phyloP scores from a whole-genome alignment of 2,797 vertebrate genomes.

The Sciurus carolinensis region DNA sequence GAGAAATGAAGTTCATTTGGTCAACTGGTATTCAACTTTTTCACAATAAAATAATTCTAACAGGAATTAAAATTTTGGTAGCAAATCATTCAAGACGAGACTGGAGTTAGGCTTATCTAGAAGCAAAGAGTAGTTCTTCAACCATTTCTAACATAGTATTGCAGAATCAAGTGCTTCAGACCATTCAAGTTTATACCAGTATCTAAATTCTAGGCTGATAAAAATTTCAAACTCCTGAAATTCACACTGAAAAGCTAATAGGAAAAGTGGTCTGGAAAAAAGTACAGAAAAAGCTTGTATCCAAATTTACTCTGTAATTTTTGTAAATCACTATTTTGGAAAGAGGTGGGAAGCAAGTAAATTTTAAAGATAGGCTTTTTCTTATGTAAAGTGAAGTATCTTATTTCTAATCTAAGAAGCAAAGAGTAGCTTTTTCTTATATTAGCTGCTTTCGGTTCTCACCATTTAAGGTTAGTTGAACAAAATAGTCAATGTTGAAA shows the following conservation, averaged over 20 bases:
- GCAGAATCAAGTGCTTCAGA: slow-evolving; percentile 7
- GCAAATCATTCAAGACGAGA: slow-evolving; percentile 11
- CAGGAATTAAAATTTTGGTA: slow-evolving; percentile 63
- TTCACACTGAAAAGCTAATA: slow-evolving; percentile 59
- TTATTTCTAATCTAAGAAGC: slow-evolving; percentile 66
- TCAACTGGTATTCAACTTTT: slow-evolving; percentile 36
- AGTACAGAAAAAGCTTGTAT: slow-evolving; percentile 59
- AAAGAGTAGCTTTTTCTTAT: slow-evolving; percentile 59
- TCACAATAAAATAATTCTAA: slow-evolving; percentile 67
- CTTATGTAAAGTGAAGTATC: slow-evolving; percentile 69
- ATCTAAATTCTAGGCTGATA: slow-evolving; percentile 65
- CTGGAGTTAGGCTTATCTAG: not conserved
- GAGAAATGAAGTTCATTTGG: slow-evolving; percentile 59
- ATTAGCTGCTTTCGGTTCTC: slow-evolving; percentile 54
- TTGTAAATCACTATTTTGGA: slow-evolving; percentile 78
- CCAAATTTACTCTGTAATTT: slow-evolving; percentile 67
- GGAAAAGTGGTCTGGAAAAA: slow-evolving; percentile 50
- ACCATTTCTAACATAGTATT: slow-evolving; percentile 22
- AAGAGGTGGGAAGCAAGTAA: slow-evolving; percentile 77
- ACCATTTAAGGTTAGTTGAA: slow-evolving; percentile 69
- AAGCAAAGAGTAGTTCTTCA: slow-evolving; percentile 10
- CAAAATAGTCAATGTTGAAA: slow-evolving; percentile 59
- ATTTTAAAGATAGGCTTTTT: slow-evolving; percentile 70
- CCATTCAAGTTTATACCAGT: slow-evolving; percentile 20
- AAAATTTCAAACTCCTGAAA: slow-evolving; percentile 63